phyloP scores from a whole-genome alignment of 2,888 invertebrate species.

The Zhuqinia jingwanae region DNA sequence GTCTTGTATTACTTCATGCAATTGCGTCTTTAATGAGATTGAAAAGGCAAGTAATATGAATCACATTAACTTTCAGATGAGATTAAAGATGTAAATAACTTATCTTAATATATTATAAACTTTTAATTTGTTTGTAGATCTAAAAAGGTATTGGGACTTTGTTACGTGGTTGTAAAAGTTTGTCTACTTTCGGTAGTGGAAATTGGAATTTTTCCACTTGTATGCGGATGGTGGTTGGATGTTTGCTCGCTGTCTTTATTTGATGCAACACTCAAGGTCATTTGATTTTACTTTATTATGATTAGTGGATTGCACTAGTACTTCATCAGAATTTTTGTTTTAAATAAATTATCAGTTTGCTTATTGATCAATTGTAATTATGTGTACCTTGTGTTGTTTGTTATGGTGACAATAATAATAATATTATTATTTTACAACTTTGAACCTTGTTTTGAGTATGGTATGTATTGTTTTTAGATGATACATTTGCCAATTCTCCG shows the following conservation, averaged over 20 bases:
- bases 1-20: conserved; percentile 91
- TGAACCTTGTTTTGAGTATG: too few relatives aligned
- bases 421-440: neutral
- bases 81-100: too few relatives aligned
- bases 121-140: conserved; percentile 83
- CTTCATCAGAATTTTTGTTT: too few relatives aligned
- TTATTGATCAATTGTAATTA: too few relatives aligned
- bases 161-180: conserved; percentile 94
- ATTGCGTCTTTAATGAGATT: conserved; percentile 91
- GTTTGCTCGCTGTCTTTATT: conserved; percentile 97
- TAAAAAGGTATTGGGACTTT: conserved; percentile 93
- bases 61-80: too few relatives aligned
- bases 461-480: conserved; percentile 86
- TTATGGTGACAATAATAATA: conserved; percentile 1
- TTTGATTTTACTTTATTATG: conserved; percentile 79
- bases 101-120: too few relatives aligned
- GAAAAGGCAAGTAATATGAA: conserved; percentile 81
- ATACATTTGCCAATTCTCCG: conserved; percentile 96
- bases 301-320: too few relatives aligned
- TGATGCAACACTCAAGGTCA: conserved; percentile 91
- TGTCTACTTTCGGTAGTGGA: conserved; percentile 97
- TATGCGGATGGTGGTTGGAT: conserved; percentile 99
- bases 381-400: too few relatives aligned
- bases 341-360: too few relatives aligned
- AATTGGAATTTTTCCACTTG: conserved; percentile 96